Base-by-base conservation (phyloP, 1,140 invertebrate species). In the Oedothorax gibbosus region DNA sequence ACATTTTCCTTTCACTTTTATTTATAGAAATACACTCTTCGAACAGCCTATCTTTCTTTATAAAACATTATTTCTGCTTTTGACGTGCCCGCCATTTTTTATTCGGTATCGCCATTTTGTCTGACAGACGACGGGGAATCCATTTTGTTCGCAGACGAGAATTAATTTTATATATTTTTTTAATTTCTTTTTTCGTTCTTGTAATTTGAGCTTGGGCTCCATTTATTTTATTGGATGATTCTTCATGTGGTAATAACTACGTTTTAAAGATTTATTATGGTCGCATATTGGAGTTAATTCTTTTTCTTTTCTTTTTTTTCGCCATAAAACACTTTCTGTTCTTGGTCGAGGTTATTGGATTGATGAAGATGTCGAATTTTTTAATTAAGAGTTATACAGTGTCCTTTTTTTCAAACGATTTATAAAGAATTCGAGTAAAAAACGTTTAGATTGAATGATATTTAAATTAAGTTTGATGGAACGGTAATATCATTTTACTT, bases 141-240 rank as follows among this genome's bases (percentile, higher is more conserved):
- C 81, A 84, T 84, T 84, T 84, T 72, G 62, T 84, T 20, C 71
- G 66, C 71, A 75, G 81, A 84, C 76, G 35, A 71, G 81, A 84
- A 84, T 84, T 84, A 84, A 72, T 84, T 84, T 71, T 84, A 84
- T 60, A 75, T 84, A 49, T 84, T 84, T 75, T 82, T 72, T 50
- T 66, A 53, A n/a, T 66, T 18, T 53, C 68, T 80, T 11, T 60
- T 76, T 84, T 66, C 81, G 68, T 76, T 75, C 68, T 71, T 71
- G 81, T 84, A 84, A 84, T 84, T 84, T 84, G 81, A 84, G 62
- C 56, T 51, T 64, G 51, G 60, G 72, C 81, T 76, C 81, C 81
- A 84, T 84, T 84, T 84, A 84, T 84, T 84, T 84, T 84, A 84
- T 84, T 84, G 71, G 72, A 84, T 18, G 72, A 18, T 84, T 76